Evolutionary conservation across 2,797 vertebrate genomes (phyloP), one percentile per base, ranked within the genome.

Genomic region (Sebastes steindachneri): DNA sequence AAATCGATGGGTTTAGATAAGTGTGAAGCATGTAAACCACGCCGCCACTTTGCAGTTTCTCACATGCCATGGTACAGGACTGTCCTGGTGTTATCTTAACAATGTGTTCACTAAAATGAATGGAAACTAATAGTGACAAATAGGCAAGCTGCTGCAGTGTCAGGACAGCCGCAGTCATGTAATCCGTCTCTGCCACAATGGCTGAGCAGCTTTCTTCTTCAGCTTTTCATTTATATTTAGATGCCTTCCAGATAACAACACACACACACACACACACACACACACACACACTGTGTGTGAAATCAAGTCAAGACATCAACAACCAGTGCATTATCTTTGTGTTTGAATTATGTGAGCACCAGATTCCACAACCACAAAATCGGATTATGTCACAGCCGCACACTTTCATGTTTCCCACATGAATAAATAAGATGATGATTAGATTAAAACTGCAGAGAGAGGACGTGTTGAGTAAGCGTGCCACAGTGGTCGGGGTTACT

Each of bases 101-200:
- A 75, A 65, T 57, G 70, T 79, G 53, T 73, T 83, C 68, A 71
- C 65, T 26, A 21, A 68, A 77, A 80, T 83, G 37, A 87, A 80
- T 87, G 81, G 72, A 83, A 87, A 88, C 71, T 79, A 83, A 88
- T 68, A 53, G 73, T 86, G 90, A 86, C 86, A 90, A 84, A 87
- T 77, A 62, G 19, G 48, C 48, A 19, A n/a, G 68, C 68, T 33
- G 58, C 72, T 60, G 53, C 75, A 54, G 75, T 37, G 55, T 77
- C 77, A 54, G 51, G 67, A 68, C 57, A 54, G n/a, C 54, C 65
- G 17, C 72, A 71, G 55, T 63, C 59, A 51, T 25, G 29, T 26
- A 68, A 70, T 90, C 64, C 0, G 29, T 90, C 84, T 84, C 67
- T 67, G 73, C 59, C 59, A 80, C 60, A 54, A 10, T 5, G 45